phyloP scores from a whole-genome alignment of 2,113 vertebrate genomes.

The Suricata suricatta region DNA sequence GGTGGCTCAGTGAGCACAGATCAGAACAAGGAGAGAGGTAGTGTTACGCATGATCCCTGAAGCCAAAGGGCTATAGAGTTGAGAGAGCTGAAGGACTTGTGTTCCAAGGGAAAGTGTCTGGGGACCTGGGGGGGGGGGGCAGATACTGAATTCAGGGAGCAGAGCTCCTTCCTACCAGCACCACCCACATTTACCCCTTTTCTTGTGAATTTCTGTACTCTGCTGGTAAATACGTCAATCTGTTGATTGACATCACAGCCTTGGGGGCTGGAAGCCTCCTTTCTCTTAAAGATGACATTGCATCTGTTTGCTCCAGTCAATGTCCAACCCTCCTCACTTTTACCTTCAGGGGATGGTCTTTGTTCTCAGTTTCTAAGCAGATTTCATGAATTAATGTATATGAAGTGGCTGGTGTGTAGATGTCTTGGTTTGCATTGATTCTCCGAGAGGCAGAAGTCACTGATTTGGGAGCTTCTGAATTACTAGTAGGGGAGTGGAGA shows the following conservation, averaged over 20 bases:
- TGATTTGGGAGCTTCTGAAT: background rate
- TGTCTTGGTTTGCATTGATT: background rate
- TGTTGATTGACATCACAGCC: background rate
- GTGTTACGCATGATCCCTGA: background rate
- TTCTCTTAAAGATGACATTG: background rate
- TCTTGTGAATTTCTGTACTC: background rate
- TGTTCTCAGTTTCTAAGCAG: background rate
- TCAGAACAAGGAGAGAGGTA: background rate
- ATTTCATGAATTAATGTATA: background rate
- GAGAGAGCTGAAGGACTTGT: background rate
- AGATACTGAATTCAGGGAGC: background rate
- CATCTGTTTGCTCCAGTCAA: background rate
- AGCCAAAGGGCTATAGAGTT: background rate
- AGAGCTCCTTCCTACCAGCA: background rate
- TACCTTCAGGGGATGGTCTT: background rate
- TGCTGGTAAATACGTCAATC: background rate
- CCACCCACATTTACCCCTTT: background rate
- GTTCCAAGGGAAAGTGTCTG: background rate
- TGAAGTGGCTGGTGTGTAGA: background rate
- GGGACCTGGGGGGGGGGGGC: no score
- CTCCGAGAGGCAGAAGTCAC: background rate
- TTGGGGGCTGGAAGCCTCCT: background rate
- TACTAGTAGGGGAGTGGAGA: background rate
- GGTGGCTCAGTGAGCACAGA: fast-evolving
- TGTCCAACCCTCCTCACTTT: background rate